Evolutionary conservation across 2,113 vertebrate species (phyloP).

Genomic region (Recurvirostra avosetta): DNA sequence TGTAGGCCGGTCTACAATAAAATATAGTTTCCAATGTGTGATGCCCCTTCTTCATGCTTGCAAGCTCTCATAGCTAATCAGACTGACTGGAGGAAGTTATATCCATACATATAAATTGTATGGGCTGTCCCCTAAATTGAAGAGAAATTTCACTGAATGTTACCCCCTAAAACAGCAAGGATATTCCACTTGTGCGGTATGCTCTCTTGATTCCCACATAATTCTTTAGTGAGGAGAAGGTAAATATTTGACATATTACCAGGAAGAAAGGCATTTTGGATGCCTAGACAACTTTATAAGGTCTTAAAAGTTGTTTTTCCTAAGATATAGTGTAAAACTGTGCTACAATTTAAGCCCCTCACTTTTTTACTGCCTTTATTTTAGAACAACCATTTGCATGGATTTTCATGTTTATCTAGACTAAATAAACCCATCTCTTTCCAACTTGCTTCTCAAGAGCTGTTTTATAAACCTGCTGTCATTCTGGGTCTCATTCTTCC

Average conservation of each 20-base stretch:
- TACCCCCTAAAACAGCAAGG: background rate
- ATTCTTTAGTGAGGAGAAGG: background rate
- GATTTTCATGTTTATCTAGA: background rate
- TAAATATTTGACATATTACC: background rate
- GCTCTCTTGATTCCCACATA: background rate
- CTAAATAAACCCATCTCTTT: background rate
- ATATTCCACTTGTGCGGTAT: background rate
- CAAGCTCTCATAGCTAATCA: background rate
- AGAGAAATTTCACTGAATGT: background rate
- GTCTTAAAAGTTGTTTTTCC: background rate
- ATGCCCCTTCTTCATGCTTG: background rate
- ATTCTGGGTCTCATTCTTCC: background rate
- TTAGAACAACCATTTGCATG: background rate
- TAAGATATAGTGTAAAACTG: background rate
- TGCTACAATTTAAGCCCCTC: background rate
- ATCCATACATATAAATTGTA: no score
- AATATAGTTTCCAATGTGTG: background rate
- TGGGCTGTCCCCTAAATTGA: background rate
- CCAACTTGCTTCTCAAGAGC: background rate
- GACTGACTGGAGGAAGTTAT: background rate
- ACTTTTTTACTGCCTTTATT: accelerated
- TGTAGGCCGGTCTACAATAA: background rate
- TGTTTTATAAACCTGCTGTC: background rate
- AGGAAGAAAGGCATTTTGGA: background rate
- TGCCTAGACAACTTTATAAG: background rate